Base-by-base conservation (phyloP, 2,113 vertebrate species). In the Calidris pygmaea region DNA sequence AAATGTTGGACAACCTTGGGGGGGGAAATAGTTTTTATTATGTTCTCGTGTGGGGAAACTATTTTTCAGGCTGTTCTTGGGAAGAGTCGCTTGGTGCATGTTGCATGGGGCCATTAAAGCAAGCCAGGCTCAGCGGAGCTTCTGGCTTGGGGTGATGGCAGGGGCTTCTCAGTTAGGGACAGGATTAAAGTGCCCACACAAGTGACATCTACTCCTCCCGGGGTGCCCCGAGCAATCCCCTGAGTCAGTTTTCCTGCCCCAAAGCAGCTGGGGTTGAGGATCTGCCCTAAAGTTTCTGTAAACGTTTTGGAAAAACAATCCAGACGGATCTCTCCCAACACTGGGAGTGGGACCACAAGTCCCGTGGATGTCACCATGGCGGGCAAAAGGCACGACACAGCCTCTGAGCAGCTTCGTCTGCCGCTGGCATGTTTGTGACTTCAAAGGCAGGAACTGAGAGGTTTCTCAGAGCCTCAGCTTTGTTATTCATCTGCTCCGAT, bases 401-500 rank as follows among this genome's bases (percentile, higher is more conserved):
- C 68, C 71, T 50, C 37, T 0, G 7, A 86, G 73, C 60, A n/a
- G 84, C 79, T 89, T 93, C 6, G 1, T 43, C 91, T 87, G 88
- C 96, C 0, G 1, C 73, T 35, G 26, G 10, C 7, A 1, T 5
- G 18, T 56, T 71, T 17, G 1, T 32, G 72, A 96, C 97, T 96
- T 97, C 97, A 97, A 97, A 97, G 96, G 86, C 87, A 93, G 75
- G 26, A 90, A 1, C 87, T 96, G 95, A 95, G 95, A 96, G 96
- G 58, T 35, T 94, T 95, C 65, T 52, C 32, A 1, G 24, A 86
- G 86, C 94, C 81, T 93, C 11, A 2, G 79, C 95, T 97, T 95
- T 97, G 91, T 96, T 97, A 80, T 96, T 95, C 68, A 5, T 95
- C 94, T 92, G 93, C 73, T 83, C 67, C 26, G 12, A 83, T 27